A percentile compares a stretch with the other conserved stretches of the same genome.
These are phyloP conservation scores for Sebastes diploproa DNA, from an alignment of 2,797 vertebrate species.

Conservation along the genomic window DNA sequence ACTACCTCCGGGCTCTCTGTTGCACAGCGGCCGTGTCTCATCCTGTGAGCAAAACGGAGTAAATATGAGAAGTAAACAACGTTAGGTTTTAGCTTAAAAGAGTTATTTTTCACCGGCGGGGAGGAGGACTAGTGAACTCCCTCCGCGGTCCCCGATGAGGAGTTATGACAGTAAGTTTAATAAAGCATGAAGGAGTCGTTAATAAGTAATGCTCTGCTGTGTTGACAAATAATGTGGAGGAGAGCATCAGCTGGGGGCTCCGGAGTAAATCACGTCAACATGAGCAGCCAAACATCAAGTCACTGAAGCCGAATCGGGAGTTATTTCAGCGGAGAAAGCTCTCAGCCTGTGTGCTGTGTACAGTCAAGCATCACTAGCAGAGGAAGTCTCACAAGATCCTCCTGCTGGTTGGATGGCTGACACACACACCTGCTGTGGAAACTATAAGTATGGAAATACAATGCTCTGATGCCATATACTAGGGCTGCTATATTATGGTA, in stretches of 20 bases:
- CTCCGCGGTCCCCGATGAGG: slow-evolving; percentile 73
- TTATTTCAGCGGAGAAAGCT: slow-evolving; percentile 2
- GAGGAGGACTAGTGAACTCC: slow-evolving; percentile 59
- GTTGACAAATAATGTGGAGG: slow-evolving; percentile 85
- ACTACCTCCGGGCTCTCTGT: slow-evolving; percentile 1
- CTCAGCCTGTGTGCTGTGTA: not conserved
- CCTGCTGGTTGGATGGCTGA: not conserved
- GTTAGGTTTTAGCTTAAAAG: slow-evolving; percentile 4
- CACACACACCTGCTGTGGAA: not conserved
- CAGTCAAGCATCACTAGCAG: not conserved
- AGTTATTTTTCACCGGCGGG: slow-evolving; percentile 21
- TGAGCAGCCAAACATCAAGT: slow-evolving; percentile 59
- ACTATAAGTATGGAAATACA: not conserved
- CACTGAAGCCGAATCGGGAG: slow-evolving; percentile 6
- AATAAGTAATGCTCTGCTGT: slow-evolving; percentile 86
- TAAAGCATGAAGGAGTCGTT: slow-evolving; percentile 87
- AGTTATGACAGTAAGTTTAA: slow-evolving; percentile 87
- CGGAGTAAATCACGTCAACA: slow-evolving; percentile 77
- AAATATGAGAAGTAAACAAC: slow-evolving; percentile 31
- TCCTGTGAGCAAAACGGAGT: slow-evolving; percentile 3
- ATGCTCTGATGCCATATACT: not conserved
- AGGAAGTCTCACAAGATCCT: slow-evolving; percentile 3
- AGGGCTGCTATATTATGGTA: too few relatives aligned
- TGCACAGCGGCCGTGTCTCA: not conserved
- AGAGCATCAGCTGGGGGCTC: slow-evolving; percentile 64